Conservation (phyloP, 2,888 invertebrate genomes). For the Habroteleia sp. region DNA sequence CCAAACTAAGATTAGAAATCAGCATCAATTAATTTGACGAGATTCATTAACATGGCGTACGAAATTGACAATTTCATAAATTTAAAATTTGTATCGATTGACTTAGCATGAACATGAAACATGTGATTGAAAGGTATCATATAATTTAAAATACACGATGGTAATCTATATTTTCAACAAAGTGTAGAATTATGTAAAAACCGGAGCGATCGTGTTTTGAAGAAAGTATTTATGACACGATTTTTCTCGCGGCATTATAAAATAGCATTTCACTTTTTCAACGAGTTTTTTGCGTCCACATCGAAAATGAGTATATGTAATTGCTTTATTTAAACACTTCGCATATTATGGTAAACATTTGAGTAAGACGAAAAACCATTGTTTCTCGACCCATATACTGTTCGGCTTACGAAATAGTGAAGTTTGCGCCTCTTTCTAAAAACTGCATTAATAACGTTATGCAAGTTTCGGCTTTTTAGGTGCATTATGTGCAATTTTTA, state of each 20-base stretch:
- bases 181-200: conserved; percentile 20
- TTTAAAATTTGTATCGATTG: too few relatives aligned
- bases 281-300: conserved; percentile 9
- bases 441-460: background rate
- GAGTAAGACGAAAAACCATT: conserved; percentile 6
- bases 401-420: background rate
- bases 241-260: conserved; percentile 17
- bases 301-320: conserved; percentile 8
- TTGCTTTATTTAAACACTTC: conserved; percentile 9
- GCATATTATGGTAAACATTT: conserved; percentile 1
- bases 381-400: conserved; percentile 1
- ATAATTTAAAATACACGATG: too few relatives aligned
- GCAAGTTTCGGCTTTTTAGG: background rate
- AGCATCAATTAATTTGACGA: too few relatives aligned
- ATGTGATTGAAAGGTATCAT: too few relatives aligned
- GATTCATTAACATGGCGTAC: too few relatives aligned
- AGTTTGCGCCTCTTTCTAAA: background rate
- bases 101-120: too few relatives aligned
- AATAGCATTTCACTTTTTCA: conserved; percentile 23
- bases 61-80: too few relatives aligned
- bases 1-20: too few relatives aligned
- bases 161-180: conserved; percentile 4
- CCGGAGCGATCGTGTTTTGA: conserved; percentile 7
- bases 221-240: conserved; percentile 19
- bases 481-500: background rate